These are phyloP conservation scores for Oreonectes daqikongensis DNA, from an alignment of 2,797 vertebrate species.

Conservation along the genomic window DNA sequence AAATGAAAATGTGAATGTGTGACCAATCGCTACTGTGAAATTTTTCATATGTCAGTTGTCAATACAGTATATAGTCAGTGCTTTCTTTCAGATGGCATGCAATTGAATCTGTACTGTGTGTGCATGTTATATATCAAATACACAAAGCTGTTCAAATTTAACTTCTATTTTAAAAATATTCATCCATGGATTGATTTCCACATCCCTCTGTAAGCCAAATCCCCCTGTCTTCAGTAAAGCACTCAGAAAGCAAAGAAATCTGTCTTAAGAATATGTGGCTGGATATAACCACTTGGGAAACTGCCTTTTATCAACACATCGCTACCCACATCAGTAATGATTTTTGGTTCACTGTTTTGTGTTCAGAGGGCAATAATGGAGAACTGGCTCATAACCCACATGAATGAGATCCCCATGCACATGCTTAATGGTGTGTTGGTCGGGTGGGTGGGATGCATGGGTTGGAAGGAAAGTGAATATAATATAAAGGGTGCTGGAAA, in stretches of 20 bases:
- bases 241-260: not conserved
- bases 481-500: not conserved
- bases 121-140: not conserved
- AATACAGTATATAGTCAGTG: not conserved
- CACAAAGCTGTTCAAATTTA: not conserved
- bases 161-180: not conserved
- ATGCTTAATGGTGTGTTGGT: not conserved
- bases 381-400: conserved; percentile 6
- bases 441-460: not conserved
- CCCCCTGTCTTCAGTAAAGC: not conserved
- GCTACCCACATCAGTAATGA: not conserved
- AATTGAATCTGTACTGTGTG: not conserved
- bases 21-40: conserved; percentile 22
- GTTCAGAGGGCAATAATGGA: conserved; percentile 1
- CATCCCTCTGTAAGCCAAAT: not conserved
- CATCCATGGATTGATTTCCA: not conserved
- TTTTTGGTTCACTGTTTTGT: conserved; percentile 8
- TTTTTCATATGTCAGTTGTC: conserved; percentile 22
- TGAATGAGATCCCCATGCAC: not conserved
- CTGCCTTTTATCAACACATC: not conserved
- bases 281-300: not conserved
- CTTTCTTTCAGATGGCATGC: not conserved
- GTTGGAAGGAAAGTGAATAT: not conserved
- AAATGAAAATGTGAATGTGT: not conserved
- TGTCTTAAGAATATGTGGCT: not conserved